Evolutionary conservation across 2,797 vertebrate genomes (phyloP).

Genomic region (Molothrus ater): DNA sequence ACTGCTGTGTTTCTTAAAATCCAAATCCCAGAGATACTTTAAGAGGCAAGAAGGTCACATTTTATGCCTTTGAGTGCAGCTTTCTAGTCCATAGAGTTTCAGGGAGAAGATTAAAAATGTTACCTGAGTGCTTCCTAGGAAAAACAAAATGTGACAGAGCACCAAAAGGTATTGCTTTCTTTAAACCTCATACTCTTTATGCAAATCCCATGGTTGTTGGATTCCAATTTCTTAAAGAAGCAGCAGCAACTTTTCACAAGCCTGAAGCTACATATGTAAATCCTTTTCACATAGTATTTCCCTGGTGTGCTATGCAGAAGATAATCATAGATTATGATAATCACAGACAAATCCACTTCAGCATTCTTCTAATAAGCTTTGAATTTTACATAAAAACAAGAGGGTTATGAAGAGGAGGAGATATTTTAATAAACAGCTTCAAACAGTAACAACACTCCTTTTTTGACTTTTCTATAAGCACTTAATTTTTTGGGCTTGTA

Average conservation of each 20-base stretch:
- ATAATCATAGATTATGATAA: not conserved
- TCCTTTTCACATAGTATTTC: not conserved
- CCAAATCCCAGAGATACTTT: not conserved
- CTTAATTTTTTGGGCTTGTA: not conserved
- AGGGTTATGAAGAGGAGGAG: not conserved
- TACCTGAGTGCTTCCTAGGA: conserved; percentile 14
- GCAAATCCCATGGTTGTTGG: not conserved
- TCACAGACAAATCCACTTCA: not conserved
- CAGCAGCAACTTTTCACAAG: not conserved
- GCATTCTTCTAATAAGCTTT: not conserved
- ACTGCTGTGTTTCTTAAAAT: not conserved
- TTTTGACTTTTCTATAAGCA: not conserved
- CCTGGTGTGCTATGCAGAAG: not conserved
- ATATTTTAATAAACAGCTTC: not conserved
- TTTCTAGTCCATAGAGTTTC: not conserved
- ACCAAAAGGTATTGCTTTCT: not conserved
- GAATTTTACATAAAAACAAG: not conserved
- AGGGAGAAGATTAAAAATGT: conserved; percentile 24
- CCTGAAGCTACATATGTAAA: not conserved
- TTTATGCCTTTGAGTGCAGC: not conserved
- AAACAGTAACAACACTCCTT: not conserved
- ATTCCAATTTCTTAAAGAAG: not conserved
- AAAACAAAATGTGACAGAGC: not conserved
- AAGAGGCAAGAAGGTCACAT: not conserved
- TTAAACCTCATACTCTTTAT: not conserved